Evolutionary conservation across 1,140 invertebrate genomes (phyloP), one percentile per base, ranked within the genome.

Genomic region (Lepidotrigona ventralis): DNA sequence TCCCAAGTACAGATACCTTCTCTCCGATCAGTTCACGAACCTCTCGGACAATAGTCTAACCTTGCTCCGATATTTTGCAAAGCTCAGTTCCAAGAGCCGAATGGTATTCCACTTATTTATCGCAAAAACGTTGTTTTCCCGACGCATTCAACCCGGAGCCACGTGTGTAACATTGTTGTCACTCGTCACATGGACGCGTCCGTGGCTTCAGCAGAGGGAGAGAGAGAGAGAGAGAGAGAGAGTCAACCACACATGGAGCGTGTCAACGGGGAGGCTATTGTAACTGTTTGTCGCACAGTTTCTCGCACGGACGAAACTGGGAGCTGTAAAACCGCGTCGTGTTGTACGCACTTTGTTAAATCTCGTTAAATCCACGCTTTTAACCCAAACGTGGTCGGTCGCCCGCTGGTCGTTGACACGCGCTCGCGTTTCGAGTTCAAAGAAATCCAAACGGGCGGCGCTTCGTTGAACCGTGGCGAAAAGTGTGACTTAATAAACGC

Each of bases 401-500:
- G 15, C 14, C 17, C 17, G 23, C 17, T 51, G 75, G 46, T 54
- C 75, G 63, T 54, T 79, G 77, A 71, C 77, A 29, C 66, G 53
- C 6, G 51, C 8, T 9, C 60, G 60, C 15, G 8, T 23, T 19
- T n/a, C 21, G 23, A 2, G 15, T 26, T 14, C 23, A 39, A 75
- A 66, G 71, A 75, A 81, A 81, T 46, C 21, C 26, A 17, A 14
- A 17, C 2, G n/a, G 15, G 17, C 15, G 15, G 17, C 15, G 72
- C 4, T 66, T 54, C 46, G 60, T 54, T 8, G 72, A 54, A 21
- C 29, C 70, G 58, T 23, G 23, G 15, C 46, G 58, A n/a, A 46
- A 46, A n/a, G 39, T 53, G 53, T 68, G 60, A 76, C 79, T 81
- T 76, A 68, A 76, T 81, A 68, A 68, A 81, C 60, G 72, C 51